A percentile compares a stretch with the other conserved stretches of the same genome.
Evolutionary conservation across 2,113 vertebrate genomes (phyloP).

Genomic region (Ciconia stormi): DNA sequence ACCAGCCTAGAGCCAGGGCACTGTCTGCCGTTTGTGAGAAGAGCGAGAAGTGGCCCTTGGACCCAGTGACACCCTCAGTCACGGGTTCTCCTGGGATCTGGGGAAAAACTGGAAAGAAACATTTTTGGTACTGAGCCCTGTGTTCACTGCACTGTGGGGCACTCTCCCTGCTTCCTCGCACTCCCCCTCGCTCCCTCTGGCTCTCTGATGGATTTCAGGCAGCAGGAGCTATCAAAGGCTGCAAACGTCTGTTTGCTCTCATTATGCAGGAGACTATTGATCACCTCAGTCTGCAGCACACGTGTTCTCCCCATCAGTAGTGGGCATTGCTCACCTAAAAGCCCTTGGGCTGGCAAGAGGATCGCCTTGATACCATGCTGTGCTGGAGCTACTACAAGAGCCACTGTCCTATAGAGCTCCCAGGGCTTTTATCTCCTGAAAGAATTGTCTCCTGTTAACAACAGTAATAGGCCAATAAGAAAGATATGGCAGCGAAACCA

Average conservation of each 20-base stretch:
- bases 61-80: not conserved
- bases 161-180: not conserved
- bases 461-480: not conserved
- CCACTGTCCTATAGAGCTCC: not conserved
- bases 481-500: not conserved
- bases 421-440: not conserved
- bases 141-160: fast-evolving
- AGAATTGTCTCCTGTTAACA: not conserved
- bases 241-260: fast-evolving
- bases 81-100: not conserved
- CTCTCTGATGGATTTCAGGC: not conserved
- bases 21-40: not conserved
- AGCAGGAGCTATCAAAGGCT: not conserved
- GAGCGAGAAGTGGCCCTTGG: not conserved
- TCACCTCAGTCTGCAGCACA: not conserved
- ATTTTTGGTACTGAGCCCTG: not conserved
- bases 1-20: not conserved
- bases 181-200: not conserved
- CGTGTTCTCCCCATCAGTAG: not conserved
- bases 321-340: not conserved
- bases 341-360: not conserved
- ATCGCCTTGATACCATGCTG: not conserved
- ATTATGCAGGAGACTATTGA: not conserved
- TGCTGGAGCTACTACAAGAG: not conserved
- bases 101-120: not conserved